These are phyloP conservation scores for Thamnophis sirtalis DNA, from an alignment of 2,113 vertebrate species.

Conservation along the genomic window DNA sequence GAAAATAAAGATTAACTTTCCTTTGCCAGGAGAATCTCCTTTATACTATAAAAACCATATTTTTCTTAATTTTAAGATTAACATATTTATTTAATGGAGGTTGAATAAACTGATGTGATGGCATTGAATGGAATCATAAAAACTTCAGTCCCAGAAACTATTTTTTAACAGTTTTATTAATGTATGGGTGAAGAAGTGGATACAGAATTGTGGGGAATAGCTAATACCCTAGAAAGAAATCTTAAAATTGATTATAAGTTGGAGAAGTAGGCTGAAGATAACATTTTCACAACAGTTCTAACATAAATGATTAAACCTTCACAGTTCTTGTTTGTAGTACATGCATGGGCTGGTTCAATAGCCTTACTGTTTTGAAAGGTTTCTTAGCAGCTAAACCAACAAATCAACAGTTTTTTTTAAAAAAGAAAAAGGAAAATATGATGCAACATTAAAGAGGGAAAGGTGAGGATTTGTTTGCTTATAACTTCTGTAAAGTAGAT, in stretches of 20 bases:
- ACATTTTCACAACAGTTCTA: background rate
- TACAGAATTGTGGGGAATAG: background rate
- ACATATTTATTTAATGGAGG: background rate
- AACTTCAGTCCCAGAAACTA: background rate
- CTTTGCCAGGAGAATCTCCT: background rate
- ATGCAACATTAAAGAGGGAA: too few species aligned
- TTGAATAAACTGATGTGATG: background rate
- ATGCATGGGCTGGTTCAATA: background rate
- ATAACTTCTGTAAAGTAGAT: too few species aligned
- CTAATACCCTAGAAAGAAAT: background rate
- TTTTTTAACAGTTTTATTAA: background rate
- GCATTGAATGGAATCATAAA: background rate
- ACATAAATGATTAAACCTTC: background rate
- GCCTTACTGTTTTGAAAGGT: background rate
- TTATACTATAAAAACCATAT: background rate
- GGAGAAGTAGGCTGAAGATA: background rate
- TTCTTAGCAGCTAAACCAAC: background rate
- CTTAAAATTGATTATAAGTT: background rate
- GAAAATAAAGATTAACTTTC: background rate
- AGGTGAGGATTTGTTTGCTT: too few species aligned
- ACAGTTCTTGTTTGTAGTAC: background rate
- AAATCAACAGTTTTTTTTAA: too few species aligned
- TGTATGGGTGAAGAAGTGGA: background rate
- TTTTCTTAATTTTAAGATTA: background rate
- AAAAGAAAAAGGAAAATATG: too few species aligned